Percentiles rank a stretch among this genome's conserved stretches.
phyloP scores from a whole-genome alignment of 1,140 invertebrate genomes.

The Drosophila repletoides region DNA sequence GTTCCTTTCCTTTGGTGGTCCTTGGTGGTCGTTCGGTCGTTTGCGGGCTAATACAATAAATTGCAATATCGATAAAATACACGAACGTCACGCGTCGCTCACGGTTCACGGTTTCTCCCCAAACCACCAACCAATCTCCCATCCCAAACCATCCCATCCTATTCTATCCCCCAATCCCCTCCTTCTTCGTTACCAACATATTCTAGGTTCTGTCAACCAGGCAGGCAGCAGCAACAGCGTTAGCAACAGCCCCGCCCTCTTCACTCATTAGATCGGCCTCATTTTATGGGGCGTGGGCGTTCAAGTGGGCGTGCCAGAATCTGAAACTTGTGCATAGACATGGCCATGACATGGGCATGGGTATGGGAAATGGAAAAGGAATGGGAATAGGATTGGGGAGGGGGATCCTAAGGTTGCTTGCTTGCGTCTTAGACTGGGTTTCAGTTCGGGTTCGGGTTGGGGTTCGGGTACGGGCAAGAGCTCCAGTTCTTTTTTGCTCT shows the following conservation, averaged over 20 bases:
- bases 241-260: not conserved
- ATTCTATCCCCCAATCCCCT: not conserved
- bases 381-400: not conserved
- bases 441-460: not conserved
- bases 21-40: conserved; percentile 8
- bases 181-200: not conserved
- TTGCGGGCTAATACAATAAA: conserved; percentile 70
- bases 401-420: not conserved
- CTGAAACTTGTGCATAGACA: conserved; percentile 16
- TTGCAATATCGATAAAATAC: conserved; percentile 81
- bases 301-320: conserved; percentile 39
- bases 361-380: not conserved
- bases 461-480: no score
- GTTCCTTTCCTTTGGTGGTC: no score
- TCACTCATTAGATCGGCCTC: conserved; percentile 44
- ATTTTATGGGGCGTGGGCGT: conserved; percentile 40
- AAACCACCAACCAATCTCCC: not conserved
- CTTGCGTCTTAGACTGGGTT: not conserved
- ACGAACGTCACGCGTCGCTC: conserved; percentile 70
- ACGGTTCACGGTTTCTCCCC: conserved; percentile 42
- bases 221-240: not conserved
- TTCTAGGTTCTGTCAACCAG: conserved; percentile 6
- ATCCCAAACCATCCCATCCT: not conserved
- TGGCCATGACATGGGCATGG: not conserved
- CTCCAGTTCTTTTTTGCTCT: no score